phyloP scores from a whole-genome alignment of 1,140 invertebrate species.

The Papilio polyxenes region DNA sequence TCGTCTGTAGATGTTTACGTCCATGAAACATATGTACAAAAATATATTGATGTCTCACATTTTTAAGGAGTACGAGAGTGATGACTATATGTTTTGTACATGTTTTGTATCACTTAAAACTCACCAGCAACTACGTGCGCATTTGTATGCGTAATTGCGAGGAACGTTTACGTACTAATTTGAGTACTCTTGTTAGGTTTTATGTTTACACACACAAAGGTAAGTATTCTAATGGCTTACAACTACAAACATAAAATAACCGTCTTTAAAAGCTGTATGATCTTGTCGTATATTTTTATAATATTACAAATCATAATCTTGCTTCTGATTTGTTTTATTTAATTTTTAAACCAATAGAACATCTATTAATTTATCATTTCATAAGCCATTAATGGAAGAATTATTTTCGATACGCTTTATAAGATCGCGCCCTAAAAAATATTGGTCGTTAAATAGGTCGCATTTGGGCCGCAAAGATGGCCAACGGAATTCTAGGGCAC shows the following conservation, averaged over 20 bases:
- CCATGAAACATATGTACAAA: not conserved
- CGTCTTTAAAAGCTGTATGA: no score
- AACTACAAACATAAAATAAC: no score
- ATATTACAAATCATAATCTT: no score
- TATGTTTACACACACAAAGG: not conserved
- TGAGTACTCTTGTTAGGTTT: not conserved
- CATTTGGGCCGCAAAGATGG: conserved; percentile 10
- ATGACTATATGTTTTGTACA: not conserved
- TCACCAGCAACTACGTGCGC: not conserved
- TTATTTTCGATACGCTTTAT: not conserved
- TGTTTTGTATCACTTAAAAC: not conserved
- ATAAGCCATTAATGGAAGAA: not conserved
- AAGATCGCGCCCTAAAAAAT: not conserved
- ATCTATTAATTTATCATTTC: not conserved
- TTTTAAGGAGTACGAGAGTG: not conserved
- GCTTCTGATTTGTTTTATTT: not conserved
- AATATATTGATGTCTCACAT: not conserved
- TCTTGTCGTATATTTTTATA: no score
- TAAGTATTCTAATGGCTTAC: not conserved
- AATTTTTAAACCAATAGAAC: not conserved
- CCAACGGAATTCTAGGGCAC: conserved; percentile 10
- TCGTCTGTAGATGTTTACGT: not conserved
- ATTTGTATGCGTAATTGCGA: not conserved
- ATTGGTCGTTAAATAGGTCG: conserved; percentile 1
- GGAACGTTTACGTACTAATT: not conserved